Evolutionary conservation across 2,888 invertebrate genomes (phyloP), one percentile per base, ranked within the genome.

Genomic region (Orchesellides sinensis): DNA sequence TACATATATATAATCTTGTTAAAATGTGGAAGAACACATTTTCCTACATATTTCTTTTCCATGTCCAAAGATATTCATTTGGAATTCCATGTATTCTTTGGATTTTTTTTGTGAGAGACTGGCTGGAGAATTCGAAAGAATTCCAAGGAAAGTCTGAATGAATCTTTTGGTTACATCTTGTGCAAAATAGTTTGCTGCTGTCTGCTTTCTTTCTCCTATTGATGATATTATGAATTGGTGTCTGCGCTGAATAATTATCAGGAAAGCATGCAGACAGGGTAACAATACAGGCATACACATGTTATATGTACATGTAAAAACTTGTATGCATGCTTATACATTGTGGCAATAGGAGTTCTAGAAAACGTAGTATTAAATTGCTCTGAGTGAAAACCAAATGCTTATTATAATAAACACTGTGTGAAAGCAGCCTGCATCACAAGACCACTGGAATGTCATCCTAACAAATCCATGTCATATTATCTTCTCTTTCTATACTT

Each of bases 231-330:
- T 27, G 59, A 25, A 21, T 25, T 10, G 29, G 21, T 65, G 63
- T 73, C 73, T 73, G 73, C 63, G 21, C 52, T 32, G 73, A 73
- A 73, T 73, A 56, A 73, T 70, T 70, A 35, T 56, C 35, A 23
- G 5, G 2, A 2, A 10, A 4, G 52, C 17, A 52, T 52, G 19
- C n/a, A 17, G 12, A 25, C 25, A 14, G 23, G 6, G 56, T 27
- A 56, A 19, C 49, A 19, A 17, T 19, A 49, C 8, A 2, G n/a
- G 49, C 49, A 49, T 21, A n/a, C 40, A 40, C 40, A 40, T 40
- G 40, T 40, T n/a, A n/a, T 8, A n/a, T 40, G 14, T 40, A 14
- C 40, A 40, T 40, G 40, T 40, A 10, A 40, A 1, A n/a, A 10
- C n/a, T 40, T 40, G 40, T 32, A 10, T 32, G 40, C n/a, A n/a